Base-by-base conservation (phyloP, 2,888 invertebrate species). In the Lydus trimaculatus region DNA sequence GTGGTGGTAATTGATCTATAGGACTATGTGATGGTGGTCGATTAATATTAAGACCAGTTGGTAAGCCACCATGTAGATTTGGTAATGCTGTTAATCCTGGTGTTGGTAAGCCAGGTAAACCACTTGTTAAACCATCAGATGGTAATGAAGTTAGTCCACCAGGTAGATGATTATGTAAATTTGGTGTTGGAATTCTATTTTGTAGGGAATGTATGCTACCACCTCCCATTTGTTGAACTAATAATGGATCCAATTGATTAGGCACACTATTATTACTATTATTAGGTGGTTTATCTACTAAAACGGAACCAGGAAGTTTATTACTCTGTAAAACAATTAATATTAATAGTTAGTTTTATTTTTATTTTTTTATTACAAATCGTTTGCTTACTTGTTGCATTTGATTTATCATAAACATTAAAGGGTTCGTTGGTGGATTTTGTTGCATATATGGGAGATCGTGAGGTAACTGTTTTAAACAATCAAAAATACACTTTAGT, bases 391-490 rank as follows among this genome's bases (percentile, higher is more conserved):
- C 87, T 83, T 87, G 87, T 78, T 88, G 88, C 85, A 88, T 86
- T 79, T 88, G 88, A 80, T 83, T 87, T 66, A 88, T 87, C 80
- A 88, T 85, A 69, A 87, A 87, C 85, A 88, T 87, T 61, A 89
- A 84, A 66, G 88, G 87, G 82, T 87, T 88, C 58, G 87, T 77
- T 58, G 85, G 78, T n/a, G 84, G 79, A 7, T 83, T 76, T 75
- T 84, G 83, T 66, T 82, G 81, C 68, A 85, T 83, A 75, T 84
- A 86, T 48, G 83, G 77, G 60, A 81, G 70, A 73, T 82, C 82
- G 72, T 73, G 81, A 39, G 80, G 75, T 70, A 80, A 76, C 76
- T 79, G 78, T 70, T 77, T 66, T 36, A 65, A n/a, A 70, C 39
- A 63, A 70, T 28, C 61, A 31, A 36, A 58, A 9, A 13, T 11